Evolutionary conservation across 2,888 invertebrate genomes (phyloP).

Genomic region (Heliconius charithonia): DNA sequence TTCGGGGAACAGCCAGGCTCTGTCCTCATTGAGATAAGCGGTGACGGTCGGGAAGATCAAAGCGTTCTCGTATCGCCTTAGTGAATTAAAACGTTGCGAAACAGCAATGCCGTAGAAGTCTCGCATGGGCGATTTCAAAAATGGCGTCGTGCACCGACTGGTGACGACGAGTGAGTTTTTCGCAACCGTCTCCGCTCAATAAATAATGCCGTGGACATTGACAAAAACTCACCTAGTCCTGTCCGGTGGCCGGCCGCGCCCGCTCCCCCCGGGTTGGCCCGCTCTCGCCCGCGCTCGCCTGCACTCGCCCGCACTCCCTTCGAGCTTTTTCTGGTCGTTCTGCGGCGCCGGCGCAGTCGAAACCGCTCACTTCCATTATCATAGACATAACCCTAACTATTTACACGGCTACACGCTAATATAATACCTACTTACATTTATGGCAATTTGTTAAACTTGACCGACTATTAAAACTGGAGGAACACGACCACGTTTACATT

Average conservation of each 20-base stretch:
- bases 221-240: slow-evolving; percentile 84
- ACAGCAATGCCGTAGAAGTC: slow-evolving; percentile 71
- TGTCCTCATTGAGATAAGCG: slow-evolving; percentile 49
- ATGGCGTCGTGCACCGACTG: slow-evolving; percentile 73
- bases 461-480: slow-evolving; percentile 83
- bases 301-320: slow-evolving; percentile 59
- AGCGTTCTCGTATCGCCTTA: slow-evolving; percentile 58
- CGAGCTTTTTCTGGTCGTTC: slow-evolving; percentile 78
- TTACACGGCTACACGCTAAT: slow-evolving; percentile 80
- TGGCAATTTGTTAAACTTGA: slow-evolving; percentile 84
- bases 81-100: slow-evolving; percentile 82
- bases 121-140: slow-evolving; percentile 77
- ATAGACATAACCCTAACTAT: slow-evolving; percentile 76
- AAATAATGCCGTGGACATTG: slow-evolving; percentile 83
- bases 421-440: slow-evolving; percentile 83
- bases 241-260: slow-evolving; percentile 80
- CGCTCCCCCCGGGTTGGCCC: slow-evolving; percentile 59
- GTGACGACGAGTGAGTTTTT: slow-evolving; percentile 81
- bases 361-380: slow-evolving; percentile 74
- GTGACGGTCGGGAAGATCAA: slow-evolving; percentile 77
- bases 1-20: slow-evolving; percentile 37
- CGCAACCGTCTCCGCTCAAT: slow-evolving; percentile 83
- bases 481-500: slow-evolving; percentile 84
- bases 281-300: slow-evolving; percentile 47
- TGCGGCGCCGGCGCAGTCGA: slow-evolving; percentile 74